Conservation (phyloP, 2,113 vertebrate species). For the Microtus oregoni region DNA sequence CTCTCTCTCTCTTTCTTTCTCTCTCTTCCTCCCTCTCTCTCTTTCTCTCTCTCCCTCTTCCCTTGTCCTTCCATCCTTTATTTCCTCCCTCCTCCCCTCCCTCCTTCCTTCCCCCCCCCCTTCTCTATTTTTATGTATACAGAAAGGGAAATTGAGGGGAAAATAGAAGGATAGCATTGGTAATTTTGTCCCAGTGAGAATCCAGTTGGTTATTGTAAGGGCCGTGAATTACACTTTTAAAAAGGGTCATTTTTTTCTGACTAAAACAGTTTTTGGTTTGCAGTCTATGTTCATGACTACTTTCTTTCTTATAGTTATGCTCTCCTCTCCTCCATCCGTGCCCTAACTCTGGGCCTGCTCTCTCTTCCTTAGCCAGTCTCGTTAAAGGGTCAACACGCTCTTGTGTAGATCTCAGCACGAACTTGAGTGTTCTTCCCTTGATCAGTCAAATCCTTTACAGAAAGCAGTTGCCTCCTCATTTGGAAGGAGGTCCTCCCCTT, state of each 20-base stretch:
- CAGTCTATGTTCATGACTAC: neutral
- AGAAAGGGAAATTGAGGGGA: constrained; percentile 21
- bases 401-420: neutral
- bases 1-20: neutral
- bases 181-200: constrained; percentile 26
- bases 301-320: neutral
- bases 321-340: neutral
- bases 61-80: fast-evolving
- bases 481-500: neutral
- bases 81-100: fast-evolving
- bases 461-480: neutral
- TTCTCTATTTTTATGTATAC: neutral
- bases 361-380: neutral
- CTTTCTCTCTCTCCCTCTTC: fast-evolving
- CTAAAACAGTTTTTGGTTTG: neutral
- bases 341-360: neutral
- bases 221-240: neutral
- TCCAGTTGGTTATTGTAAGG: neutral
- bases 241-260: neutral
- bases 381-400: neutral
- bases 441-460: neutral
- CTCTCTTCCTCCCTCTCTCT: neutral
- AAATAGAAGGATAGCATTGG: neutral
- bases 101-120: neutral
- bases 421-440: neutral